phyloP scores from a whole-genome alignment of 2,888 invertebrate species.

The Drosophila putrida region DNA sequence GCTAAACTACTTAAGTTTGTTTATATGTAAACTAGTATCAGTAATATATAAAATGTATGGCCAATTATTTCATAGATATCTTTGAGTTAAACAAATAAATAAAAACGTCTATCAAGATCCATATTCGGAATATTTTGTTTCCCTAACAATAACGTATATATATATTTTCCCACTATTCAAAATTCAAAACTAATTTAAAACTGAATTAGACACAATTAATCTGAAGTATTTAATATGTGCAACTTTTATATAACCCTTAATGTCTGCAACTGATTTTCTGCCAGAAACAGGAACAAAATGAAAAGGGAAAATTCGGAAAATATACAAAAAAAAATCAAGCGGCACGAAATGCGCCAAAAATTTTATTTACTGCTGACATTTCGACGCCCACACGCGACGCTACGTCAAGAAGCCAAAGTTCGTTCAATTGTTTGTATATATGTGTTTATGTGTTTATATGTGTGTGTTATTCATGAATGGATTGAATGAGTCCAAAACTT shows the following conservation, averaged over 20 bases:
- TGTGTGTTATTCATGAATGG: slow-evolving; percentile 57
- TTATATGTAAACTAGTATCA: too few species aligned
- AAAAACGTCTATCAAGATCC: too few species aligned
- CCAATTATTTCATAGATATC: too few species aligned
- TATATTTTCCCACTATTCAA: too few species aligned
- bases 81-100: too few species aligned
- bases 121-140: too few species aligned
- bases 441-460: not conserved
- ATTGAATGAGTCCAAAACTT: slow-evolving; percentile 23
- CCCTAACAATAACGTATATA: too few species aligned
- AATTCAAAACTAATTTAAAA: too few species aligned
- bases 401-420: slow-evolving; percentile 46
- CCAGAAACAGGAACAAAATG: not conserved
- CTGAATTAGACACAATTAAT: not conserved
- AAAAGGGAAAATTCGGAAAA: not conserved
- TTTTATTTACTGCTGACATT: slow-evolving; percentile 74
- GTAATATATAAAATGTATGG: not conserved
- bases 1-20: not conserved
- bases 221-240: not conserved
- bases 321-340: slow-evolving; percentile 21
- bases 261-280: slow-evolving; percentile 21
- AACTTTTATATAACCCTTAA: slow-evolving; percentile 3
- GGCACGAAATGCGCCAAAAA: slow-evolving; percentile 52
- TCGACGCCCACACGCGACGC: slow-evolving; percentile 60
- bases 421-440: slow-evolving; percentile 35